A percentile compares a stretch with the other conserved stretches of the same genome.
Conservation (phyloP, 2,113 vertebrate species). For the Rhynchopsitta pachyrhyncha region DNA sequence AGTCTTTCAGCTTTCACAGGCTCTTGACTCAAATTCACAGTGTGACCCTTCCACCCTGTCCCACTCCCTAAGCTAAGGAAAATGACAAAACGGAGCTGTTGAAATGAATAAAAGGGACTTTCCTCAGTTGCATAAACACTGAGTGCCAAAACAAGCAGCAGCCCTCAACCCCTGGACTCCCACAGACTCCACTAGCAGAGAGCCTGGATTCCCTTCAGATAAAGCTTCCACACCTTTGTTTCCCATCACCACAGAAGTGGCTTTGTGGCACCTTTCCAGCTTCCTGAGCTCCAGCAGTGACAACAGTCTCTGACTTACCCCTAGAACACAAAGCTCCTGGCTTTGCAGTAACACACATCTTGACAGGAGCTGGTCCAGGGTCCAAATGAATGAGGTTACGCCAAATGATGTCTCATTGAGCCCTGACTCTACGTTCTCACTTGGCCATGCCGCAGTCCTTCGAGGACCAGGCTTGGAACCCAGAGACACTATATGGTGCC, state of each 20-base stretch:
- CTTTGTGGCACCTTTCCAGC: neutral
- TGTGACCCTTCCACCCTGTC: neutral
- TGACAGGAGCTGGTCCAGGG: neutral
- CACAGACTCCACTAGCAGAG: neutral
- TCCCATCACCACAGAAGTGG: neutral
- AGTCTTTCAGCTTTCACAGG: neutral
- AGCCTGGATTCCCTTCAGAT: neutral
- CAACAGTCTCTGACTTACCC: neutral
- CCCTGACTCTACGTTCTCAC: neutral
- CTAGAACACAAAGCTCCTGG: neutral
- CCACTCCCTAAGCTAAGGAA: neutral
- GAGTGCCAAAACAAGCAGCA: neutral
- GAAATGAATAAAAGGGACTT: neutral
- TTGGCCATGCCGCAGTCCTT: neutral
- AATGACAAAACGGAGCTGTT: neutral
- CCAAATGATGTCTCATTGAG: neutral
- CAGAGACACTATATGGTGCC: neutral
- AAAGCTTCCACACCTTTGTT: neutral
- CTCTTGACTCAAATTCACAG: neutral
- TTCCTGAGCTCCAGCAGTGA: neutral
- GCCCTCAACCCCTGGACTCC: neutral
- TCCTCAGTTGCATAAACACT: fast-evolving
- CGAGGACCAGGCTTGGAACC: neutral
- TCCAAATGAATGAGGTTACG: neutral
- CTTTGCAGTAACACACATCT: neutral